A percentile compares a stretch with the other conserved stretches of the same genome.
Conservation (phyloP, 2,888 invertebrate species). For the Tubulanus polymorphus region DNA sequence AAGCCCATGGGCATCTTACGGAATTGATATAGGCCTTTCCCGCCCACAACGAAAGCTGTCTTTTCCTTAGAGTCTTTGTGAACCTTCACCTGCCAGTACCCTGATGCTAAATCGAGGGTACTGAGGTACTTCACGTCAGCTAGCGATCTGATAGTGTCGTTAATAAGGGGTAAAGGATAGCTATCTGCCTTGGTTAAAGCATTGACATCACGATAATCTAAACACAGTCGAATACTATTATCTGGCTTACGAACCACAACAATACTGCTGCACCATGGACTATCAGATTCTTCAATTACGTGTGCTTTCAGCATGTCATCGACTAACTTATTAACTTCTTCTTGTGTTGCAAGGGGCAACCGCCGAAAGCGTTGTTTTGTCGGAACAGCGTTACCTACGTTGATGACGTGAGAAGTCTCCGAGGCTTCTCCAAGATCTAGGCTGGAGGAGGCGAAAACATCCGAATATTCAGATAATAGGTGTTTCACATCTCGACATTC, state of each 20-base stretch:
- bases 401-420: neutral
- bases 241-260: slow-evolving; percentile 16
- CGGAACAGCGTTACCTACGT: slow-evolving; percentile 10
- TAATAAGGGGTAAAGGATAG: slow-evolving; percentile 12
- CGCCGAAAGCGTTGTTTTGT: slow-evolving; percentile 9
- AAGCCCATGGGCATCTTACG: slow-evolving; percentile 11
- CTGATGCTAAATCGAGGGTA: slow-evolving; percentile 12
- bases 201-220: slow-evolving; percentile 14
- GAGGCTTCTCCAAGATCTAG: slow-evolving; percentile 7
- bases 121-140: slow-evolving; percentile 5
- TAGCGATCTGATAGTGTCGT: slow-evolving; percentile 10
- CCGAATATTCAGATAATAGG: slow-evolving; percentile 6
- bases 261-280: slow-evolving; percentile 10
- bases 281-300: slow-evolving; percentile 11
- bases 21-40: slow-evolving; percentile 8
- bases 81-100: slow-evolving; percentile 16
- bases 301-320: slow-evolving; percentile 10
- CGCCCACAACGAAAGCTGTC: slow-evolving; percentile 13
- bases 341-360: slow-evolving; percentile 16
- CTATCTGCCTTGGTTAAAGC: slow-evolving; percentile 10
- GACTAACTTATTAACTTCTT: slow-evolving; percentile 10
- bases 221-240: slow-evolving; percentile 5
- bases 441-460: slow-evolving; percentile 10
- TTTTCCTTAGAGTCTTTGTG: slow-evolving; percentile 11
- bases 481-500: neutral